A percentile compares a stretch with the other conserved stretches of the same genome.
phyloP scores from a whole-genome alignment of 2,113 vertebrate genomes.

The Cacatua alba region DNA sequence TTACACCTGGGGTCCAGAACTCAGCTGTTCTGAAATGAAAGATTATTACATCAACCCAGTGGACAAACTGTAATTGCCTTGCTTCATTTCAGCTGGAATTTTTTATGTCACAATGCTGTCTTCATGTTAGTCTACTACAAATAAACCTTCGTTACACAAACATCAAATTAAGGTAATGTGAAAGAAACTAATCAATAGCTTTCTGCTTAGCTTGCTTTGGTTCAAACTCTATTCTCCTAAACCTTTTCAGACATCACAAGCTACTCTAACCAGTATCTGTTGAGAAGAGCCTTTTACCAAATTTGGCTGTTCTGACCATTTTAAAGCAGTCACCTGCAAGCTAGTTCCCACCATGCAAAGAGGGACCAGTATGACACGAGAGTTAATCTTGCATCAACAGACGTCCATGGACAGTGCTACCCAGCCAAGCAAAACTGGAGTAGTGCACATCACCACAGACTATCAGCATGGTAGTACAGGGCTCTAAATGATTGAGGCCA shows the following conservation, averaged over 20 bases:
- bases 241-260: background rate
- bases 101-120: background rate
- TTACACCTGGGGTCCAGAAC: background rate
- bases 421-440: background rate
- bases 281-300: background rate
- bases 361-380: too few species aligned
- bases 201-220: background rate
- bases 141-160: background rate
- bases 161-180: background rate
- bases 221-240: background rate
- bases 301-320: background rate
- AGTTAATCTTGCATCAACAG: background rate
- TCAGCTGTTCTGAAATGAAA: constrained; percentile 6
- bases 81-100: background rate
- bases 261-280: background rate
- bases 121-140: background rate
- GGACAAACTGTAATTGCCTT: background rate
- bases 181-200: background rate
- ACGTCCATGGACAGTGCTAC: background rate
- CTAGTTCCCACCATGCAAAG: background rate
- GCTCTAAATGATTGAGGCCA: background rate
- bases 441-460: background rate
- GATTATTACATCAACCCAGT: constrained; percentile 1
- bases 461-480: background rate
- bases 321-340: background rate